Evolutionary conservation across 2,113 vertebrate species (phyloP).

Genomic region (Halichoeres trimaculatus): DNA sequence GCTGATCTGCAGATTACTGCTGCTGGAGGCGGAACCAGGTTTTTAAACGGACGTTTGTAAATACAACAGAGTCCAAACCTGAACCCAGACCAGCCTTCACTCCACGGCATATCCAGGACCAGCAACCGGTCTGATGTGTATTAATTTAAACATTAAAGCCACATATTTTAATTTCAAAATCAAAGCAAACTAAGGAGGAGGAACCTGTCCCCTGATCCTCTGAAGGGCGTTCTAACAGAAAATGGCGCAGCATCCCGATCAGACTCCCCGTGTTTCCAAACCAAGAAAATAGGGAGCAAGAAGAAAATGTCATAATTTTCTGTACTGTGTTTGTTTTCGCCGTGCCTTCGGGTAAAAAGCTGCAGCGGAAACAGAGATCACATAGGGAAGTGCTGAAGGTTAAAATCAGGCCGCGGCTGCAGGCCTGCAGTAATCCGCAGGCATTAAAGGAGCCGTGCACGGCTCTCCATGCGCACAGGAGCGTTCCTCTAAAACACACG

Average conservation of each 20-base stretch:
- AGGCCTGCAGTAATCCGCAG: slow-evolving; percentile 64
- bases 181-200: too few species aligned
- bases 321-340: background rate
- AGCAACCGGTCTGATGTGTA: too few species aligned
- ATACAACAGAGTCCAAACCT: too few species aligned
- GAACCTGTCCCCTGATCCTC: background rate
- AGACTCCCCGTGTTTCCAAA: background rate
- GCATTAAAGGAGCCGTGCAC: slow-evolving; percentile 10
- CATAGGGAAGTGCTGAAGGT: slow-evolving; percentile 2
- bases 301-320: too few species aligned
- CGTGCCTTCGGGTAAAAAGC: background rate
- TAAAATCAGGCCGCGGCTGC: slow-evolving; percentile 17
- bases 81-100: too few species aligned
- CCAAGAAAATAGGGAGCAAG: accelerated
- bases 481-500: background rate
- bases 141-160: too few species aligned
- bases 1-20: too few species aligned
- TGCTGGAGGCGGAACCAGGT: too few species aligned
- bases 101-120: too few species aligned
- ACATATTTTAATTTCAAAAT: too few species aligned
- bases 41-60: too few species aligned
- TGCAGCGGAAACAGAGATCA: background rate
- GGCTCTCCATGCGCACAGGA: background rate
- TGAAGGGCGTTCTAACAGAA: slow-evolving; percentile 54
- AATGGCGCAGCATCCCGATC: slow-evolving; percentile 28